These are phyloP conservation scores for Dufourea novaeangliae DNA, from an alignment of 1,140 invertebrate genomes.

Conservation along the genomic window DNA sequence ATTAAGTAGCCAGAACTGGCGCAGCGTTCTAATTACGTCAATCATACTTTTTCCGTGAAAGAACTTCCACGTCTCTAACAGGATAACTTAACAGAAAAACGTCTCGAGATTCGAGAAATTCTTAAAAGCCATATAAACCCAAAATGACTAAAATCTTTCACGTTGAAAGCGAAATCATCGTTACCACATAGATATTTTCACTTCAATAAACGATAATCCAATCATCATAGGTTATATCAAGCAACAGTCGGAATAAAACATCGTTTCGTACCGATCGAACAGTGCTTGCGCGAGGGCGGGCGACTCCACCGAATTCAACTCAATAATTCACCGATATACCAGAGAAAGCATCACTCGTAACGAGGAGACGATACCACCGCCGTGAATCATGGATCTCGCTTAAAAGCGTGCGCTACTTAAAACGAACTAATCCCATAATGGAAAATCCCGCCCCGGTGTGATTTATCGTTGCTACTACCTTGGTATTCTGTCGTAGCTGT, in stretches of 20 bases:
- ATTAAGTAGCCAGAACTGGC: too few species aligned
- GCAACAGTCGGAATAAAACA: not conserved
- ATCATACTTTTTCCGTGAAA: too few species aligned
- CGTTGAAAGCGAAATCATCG: too few species aligned
- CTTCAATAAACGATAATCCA: too few species aligned
- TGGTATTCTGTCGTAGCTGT: slow-evolving; percentile 93
- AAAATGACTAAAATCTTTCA: too few species aligned
- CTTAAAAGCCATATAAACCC: too few species aligned
- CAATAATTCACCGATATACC: slow-evolving; percentile 5
- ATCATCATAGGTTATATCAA: not conserved
- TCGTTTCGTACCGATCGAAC: not conserved
- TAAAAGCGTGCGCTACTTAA: slow-evolving; percentile 1
- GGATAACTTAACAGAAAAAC: too few species aligned
- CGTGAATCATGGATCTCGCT: slow-evolving; percentile 2
- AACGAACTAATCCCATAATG: slow-evolving; percentile 14
- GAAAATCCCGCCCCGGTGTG: not conserved
- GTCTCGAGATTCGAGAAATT: too few species aligned
- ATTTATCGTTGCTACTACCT: slow-evolving; percentile 84
- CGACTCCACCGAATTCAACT: too few species aligned
- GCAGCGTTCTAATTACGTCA: too few species aligned
- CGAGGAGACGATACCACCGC: not conserved
- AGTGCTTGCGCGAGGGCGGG: not conserved
- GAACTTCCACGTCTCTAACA: too few species aligned
- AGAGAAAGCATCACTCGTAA: not conserved
- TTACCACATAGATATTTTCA: too few species aligned